phyloP scores from a whole-genome alignment of 2,888 invertebrate genomes.

The Eupsilia transversa region DNA sequence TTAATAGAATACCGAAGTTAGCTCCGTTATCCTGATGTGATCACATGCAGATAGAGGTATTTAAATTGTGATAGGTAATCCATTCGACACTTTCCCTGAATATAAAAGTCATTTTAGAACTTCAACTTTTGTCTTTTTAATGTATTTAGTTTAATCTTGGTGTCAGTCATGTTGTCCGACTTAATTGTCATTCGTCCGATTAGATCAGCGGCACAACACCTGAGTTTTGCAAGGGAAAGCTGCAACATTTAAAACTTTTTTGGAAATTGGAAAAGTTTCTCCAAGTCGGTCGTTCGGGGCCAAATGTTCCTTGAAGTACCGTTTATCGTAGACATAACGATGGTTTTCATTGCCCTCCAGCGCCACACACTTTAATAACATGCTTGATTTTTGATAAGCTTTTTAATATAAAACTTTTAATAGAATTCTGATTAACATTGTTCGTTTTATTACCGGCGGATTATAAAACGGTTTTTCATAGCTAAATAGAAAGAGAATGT shows the following conservation, averaged over 20 bases:
- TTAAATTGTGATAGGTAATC: slow-evolving; percentile 4
- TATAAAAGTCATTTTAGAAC: slow-evolving; percentile 5
- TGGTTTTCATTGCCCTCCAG: slow-evolving; percentile 34
- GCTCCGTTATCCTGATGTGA: neutral
- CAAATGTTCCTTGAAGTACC: slow-evolving; percentile 61
- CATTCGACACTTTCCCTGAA: neutral
- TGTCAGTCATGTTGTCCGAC: slow-evolving; percentile 29
- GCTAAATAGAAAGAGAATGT: too few species aligned
- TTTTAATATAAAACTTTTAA: slow-evolving; percentile 54
- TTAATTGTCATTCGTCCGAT: slow-evolving; percentile 19
- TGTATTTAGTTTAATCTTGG: slow-evolving; percentile 30
- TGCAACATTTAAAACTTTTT: slow-evolving; percentile 57
- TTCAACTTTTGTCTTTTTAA: slow-evolving; percentile 18
- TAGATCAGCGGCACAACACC: slow-evolving; percentile 29
- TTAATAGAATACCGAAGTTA: slow-evolving; percentile 21
- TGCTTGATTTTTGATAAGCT: slow-evolving; percentile 47
- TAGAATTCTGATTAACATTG: slow-evolving; percentile 36
- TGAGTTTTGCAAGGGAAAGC: slow-evolving; percentile 20
- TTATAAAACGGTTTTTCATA: neutral
- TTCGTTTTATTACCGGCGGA: neutral
- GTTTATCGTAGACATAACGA: slow-evolving; percentile 69
- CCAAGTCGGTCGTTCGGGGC: slow-evolving; percentile 62
- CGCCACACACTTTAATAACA: slow-evolving; percentile 43
- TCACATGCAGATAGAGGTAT: neutral
- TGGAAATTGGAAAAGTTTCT: slow-evolving; percentile 78